Evolutionary conservation across 2,113 vertebrate genomes (phyloP), one percentile per base, ranked within the genome.

Genomic region (Steatornis caripensis): DNA sequence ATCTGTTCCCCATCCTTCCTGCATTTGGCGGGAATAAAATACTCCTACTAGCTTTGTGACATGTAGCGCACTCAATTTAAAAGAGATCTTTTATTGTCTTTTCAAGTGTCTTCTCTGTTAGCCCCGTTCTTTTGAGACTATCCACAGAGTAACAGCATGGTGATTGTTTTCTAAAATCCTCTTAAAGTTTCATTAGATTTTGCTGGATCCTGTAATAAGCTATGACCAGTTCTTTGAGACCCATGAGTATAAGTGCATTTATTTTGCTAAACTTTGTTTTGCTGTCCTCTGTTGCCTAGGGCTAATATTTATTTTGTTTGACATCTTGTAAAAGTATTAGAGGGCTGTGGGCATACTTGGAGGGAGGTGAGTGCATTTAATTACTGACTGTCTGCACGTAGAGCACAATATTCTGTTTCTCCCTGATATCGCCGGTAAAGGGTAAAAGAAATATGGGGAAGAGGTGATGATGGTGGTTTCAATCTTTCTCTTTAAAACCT

Each of bases 101-200:
- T 87, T 65, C 53, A 43, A 83, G 37, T 87, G 43, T 41, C 23
- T 68, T 86, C 55, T 95, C 78, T 85, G n/a, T 61, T 93, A 90
- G 26, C 23, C 16, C 49, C 41, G 43, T 85, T 45, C 17, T 78
- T 84, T 45, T 57, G 78, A 85, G 45, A 49, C 70, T 69, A 49
- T 85, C 37, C 41, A 30, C 24, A 57, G 49, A 34, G 10, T 49
- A 91, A 85, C n/a, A 94, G 37, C 64, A 61, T 29, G 49, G 65
- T 68, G 29, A 51, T 41, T 93, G 26, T 77, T 93, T 85, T 66
- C 62, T 57, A 74, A 91, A 85, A 62, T 46, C 37, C 51, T 89
- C 43, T 65, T 85, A 72, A 82, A 82, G 54, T 71, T 91, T 78
- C 61, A 91, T 90, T 80, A 85, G 30, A 76, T 91, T 96, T 95